Evolutionary conservation across 2,113 vertebrate genomes (phyloP).

Genomic region (Antennarius striatus): DNA sequence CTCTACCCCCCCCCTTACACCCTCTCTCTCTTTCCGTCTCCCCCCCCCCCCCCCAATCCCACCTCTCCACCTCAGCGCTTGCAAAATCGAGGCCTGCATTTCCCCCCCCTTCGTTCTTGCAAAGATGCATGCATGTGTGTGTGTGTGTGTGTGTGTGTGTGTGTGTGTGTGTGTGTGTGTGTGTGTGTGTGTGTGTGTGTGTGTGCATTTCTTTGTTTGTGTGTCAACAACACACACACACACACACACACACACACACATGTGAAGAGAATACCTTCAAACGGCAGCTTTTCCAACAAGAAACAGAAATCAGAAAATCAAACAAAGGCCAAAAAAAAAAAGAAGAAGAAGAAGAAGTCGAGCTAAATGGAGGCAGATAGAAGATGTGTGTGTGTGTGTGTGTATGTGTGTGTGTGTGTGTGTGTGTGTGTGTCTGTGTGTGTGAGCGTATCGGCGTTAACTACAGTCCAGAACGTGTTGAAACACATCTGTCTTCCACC

Average conservation of each 20-base stretch:
- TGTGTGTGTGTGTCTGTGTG: slow-evolving; percentile 4
- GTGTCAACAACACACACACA: slow-evolving; percentile 28
- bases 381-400: slow-evolving; percentile 15
- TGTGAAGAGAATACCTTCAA: slow-evolving; percentile 20
- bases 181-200: slow-evolving; percentile 25
- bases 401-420: slow-evolving; percentile 10
- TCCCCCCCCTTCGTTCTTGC: slow-evolving; percentile 13
- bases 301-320: slow-evolving; percentile 27
- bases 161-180: slow-evolving; percentile 25
- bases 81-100: slow-evolving; percentile 39
- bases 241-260: slow-evolving; percentile 14
- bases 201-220: slow-evolving; percentile 38
- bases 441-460: slow-evolving; percentile 39
- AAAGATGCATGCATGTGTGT: slow-evolving; percentile 7
- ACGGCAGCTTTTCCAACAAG: slow-evolving; percentile 15
- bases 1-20: slow-evolving; percentile 76
- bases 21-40: slow-evolving; percentile 69
- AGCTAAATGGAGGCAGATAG: slow-evolving; percentile 21
- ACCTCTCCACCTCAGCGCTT: slow-evolving; percentile 11
- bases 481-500: slow-evolving; percentile 67
- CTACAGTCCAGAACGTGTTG: slow-evolving; percentile 65
- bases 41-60: slow-evolving; percentile 37
- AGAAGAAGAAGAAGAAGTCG: too few species aligned
- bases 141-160: slow-evolving; percentile 17
- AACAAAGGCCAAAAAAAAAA: slow-evolving; percentile 42